Evolutionary conservation across 2,888 invertebrate species (phyloP).

Genomic region (Dexiosoma caninum): DNA sequence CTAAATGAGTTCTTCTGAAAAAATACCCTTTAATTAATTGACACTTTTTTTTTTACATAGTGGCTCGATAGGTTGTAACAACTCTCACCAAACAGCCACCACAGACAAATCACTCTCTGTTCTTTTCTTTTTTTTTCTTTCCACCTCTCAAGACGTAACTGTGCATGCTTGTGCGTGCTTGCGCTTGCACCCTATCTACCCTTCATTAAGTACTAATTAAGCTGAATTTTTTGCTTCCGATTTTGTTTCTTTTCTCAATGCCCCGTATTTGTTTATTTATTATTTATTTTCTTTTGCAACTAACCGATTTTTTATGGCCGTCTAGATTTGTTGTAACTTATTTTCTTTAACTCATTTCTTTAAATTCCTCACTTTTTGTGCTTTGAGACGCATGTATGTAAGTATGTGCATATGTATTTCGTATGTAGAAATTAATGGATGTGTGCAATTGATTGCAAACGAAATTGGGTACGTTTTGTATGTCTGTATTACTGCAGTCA

Average conservation of each 20-base stretch:
- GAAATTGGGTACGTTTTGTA: background rate
- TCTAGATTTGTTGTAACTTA: constrained; percentile 39
- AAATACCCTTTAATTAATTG: background rate
- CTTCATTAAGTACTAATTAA: background rate
- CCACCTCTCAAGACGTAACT: background rate
- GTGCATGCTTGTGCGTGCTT: background rate
- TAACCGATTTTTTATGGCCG: constrained; percentile 9
- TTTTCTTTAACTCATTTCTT: constrained; percentile 7
- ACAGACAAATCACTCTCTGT: background rate
- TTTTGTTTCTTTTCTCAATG: background rate
- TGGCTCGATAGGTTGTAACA: too few relatives aligned
- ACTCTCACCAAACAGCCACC: background rate
- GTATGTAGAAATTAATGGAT: too few relatives aligned
- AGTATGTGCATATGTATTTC: too few relatives aligned
- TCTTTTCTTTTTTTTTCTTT: background rate
- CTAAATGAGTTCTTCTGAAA: background rate
- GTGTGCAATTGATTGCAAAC: background rate
- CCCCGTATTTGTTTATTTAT: background rate
- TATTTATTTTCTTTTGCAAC: background rate
- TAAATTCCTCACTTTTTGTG: constrained; percentile 1
- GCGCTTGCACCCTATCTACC: background rate
- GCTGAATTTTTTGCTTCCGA: background rate
- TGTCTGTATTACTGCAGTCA: background rate
- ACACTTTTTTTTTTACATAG: background rate
- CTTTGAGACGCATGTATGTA: too few relatives aligned